Percentiles rank a stretch among this genome's conserved stretches.
Conservation (phyloP, 2,888 invertebrate species). For the Aspidiotus destructor region DNA sequence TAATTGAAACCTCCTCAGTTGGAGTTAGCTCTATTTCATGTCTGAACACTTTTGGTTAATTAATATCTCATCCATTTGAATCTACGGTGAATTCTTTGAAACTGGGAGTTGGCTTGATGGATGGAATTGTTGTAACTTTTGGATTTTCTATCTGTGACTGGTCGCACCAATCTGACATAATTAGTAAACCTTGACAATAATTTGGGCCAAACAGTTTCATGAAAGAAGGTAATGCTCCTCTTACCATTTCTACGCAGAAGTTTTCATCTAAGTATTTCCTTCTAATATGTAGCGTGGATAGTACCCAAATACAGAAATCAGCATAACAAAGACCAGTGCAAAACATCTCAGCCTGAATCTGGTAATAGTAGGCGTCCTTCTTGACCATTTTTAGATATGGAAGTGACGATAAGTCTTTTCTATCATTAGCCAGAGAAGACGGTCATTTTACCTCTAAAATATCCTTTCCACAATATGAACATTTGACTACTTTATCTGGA, state of each 20-base stretch:
- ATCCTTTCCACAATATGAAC: conserved; percentile 10
- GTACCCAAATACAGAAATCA: conserved; percentile 12
- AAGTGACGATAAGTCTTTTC: not conserved
- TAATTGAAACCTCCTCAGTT: too few relatives aligned
- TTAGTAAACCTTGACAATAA: not conserved
- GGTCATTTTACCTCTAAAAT: conserved; percentile 14
- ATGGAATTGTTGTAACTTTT: too few relatives aligned
- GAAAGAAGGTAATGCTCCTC: not conserved
- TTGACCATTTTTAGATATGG: not conserved
- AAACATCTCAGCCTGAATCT: conserved; percentile 16
- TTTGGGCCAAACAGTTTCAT: not conserved
- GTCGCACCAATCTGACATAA: too few relatives aligned
- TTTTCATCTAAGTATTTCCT: not conserved
- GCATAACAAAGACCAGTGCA: conserved; percentile 5
- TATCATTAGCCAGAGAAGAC: not conserved
- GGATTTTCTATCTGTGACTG: too few relatives aligned
- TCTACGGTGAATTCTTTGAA: too few relatives aligned
- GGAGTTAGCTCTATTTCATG: too few relatives aligned
- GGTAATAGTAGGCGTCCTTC: conserved; percentile 12
- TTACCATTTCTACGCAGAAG: not conserved
- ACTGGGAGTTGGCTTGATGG: too few relatives aligned
- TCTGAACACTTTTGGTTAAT: too few relatives aligned
- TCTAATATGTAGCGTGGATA: not conserved
- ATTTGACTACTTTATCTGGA: conserved; percentile 7
- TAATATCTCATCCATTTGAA: too few relatives aligned